Base-by-base conservation (phyloP, 2,888 invertebrate species). In the Tupiocoris notatus region DNA sequence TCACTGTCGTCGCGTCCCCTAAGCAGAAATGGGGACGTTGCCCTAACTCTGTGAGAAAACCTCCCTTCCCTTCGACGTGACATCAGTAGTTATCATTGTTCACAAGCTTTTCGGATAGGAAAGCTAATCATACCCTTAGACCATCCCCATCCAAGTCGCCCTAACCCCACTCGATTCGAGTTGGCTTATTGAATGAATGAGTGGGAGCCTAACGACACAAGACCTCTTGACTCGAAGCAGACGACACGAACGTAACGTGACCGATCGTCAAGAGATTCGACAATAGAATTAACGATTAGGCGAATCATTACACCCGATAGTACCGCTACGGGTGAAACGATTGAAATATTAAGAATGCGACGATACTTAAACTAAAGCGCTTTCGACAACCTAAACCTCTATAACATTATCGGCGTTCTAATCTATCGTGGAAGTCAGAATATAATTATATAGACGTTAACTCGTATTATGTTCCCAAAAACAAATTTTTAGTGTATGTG, bases 31-130 rank as follows among this genome's bases (percentile, higher is more conserved):
- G 63, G 73, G 65, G 75, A 57, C 75, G 65, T 75, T 75, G 64
- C 75, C 12, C 39, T 75, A 75, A 75, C 59, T 75, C 75, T 18
- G 64, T 75, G 65, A 75, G 75, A 65, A 65, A 73, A 73, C 65
- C 58, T 23, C 64, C 75, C 75, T 58, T 24, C 56, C 56, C 23
- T 25, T 62, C 39, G 23, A 75, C 24, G 75, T 75, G 75, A 75
- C 75, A 75, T 65, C 65, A 75, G 39, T 39, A 39, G 75, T 58
- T 75, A 75, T 65, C 75, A 65, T 75, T 75, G 73, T 75, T 75
- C 65, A 73, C 62, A 73, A 73, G 63, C 59, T 59, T n/a, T 59
- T 18, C 39, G 39, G 59, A 22, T 23, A 54, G 73, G 73, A 61
- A 54, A 73, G 39, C 73, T 73, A 73, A 73, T 73, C 73, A 73